Evolutionary conservation across 1,140 invertebrate species (phyloP).

Genomic region (Odontomachus brunneus): DNA sequence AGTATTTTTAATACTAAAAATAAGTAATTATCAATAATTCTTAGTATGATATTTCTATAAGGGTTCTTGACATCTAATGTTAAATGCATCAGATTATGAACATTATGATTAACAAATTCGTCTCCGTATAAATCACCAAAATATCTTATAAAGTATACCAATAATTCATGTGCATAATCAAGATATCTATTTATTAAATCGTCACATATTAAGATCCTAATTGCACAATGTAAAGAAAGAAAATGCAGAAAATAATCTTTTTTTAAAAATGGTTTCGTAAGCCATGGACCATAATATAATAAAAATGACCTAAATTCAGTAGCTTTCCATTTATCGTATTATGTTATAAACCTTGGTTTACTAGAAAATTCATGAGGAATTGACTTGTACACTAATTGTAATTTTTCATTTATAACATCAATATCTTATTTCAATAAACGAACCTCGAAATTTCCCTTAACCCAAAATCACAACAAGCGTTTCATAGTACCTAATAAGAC

Average conservation of each 20-base stretch:
- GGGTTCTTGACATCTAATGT: background rate
- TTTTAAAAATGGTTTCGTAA: constrained; percentile 4
- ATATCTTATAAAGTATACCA: constrained; percentile 12
- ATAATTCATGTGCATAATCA: constrained; percentile 22
- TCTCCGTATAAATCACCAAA: constrained; percentile 12
- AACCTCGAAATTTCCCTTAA: constrained; percentile 18
- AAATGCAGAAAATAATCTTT: background rate
- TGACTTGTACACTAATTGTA: constrained; percentile 16
- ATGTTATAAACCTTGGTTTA: constrained; percentile 10
- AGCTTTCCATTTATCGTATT: constrained; percentile 17
- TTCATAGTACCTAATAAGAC: too few relatives aligned
- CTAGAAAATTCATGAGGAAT: background rate
- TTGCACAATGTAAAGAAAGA: constrained; percentile 23
- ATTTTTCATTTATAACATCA: constrained; percentile 10
- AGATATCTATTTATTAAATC: background rate
- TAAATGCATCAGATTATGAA: constrained; percentile 23
- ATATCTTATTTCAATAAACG: background rate
- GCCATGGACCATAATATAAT: constrained; percentile 15
- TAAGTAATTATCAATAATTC: too few relatives aligned
- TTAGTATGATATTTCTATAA: too few relatives aligned
- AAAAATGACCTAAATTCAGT: constrained; percentile 11
- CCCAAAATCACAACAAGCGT: constrained; percentile 17
- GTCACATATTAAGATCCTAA: background rate
- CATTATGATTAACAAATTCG: constrained; percentile 14
- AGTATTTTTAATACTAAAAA: too few relatives aligned